These are phyloP conservation scores for Operophtera brumata DNA, from an alignment of 2,888 invertebrate species.

Conservation along the genomic window DNA sequence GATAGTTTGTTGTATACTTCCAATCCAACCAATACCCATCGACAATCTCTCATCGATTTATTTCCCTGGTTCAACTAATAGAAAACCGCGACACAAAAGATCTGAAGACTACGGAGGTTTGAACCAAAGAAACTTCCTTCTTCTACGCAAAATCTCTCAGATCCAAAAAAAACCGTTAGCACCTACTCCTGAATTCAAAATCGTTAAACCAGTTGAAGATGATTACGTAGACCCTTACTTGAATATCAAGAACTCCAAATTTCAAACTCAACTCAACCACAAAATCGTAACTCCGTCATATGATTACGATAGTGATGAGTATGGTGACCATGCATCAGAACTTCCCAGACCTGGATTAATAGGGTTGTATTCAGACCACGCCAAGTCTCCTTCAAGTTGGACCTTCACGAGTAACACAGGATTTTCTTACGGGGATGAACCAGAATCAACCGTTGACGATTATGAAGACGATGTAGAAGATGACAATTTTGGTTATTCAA, in stretches of 20 bases:
- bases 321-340: slow-evolving; percentile 57
- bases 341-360: slow-evolving; percentile 65
- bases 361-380: slow-evolving; percentile 65
- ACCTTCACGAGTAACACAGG: slow-evolving; percentile 38
- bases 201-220: slow-evolving; percentile 45
- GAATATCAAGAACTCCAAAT: slow-evolving; percentile 63
- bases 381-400: slow-evolving; percentile 45
- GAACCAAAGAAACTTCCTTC: slow-evolving; percentile 56
- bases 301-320: slow-evolving; percentile 50
- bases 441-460: slow-evolving; percentile 30
- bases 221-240: slow-evolving; percentile 67
- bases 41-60: slow-evolving; percentile 33
- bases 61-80: slow-evolving; percentile 38
- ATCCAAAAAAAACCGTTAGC: slow-evolving; percentile 35
- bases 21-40: slow-evolving; percentile 32
- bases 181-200: slow-evolving; percentile 37
- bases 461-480: slow-evolving; percentile 49
- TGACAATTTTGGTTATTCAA: slow-evolving; percentile 57
- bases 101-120: slow-evolving; percentile 43
- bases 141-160: slow-evolving; percentile 47
- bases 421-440: slow-evolving; percentile 39
- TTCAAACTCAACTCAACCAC: slow-evolving; percentile 35
- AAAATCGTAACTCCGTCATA: slow-evolving; percentile 24
- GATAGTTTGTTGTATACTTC: slow-evolving; percentile 55
- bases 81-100: slow-evolving; percentile 38